Evolutionary conservation across 2,888 invertebrate genomes (phyloP).

Genomic region (Blastobasis lacticolella): DNA sequence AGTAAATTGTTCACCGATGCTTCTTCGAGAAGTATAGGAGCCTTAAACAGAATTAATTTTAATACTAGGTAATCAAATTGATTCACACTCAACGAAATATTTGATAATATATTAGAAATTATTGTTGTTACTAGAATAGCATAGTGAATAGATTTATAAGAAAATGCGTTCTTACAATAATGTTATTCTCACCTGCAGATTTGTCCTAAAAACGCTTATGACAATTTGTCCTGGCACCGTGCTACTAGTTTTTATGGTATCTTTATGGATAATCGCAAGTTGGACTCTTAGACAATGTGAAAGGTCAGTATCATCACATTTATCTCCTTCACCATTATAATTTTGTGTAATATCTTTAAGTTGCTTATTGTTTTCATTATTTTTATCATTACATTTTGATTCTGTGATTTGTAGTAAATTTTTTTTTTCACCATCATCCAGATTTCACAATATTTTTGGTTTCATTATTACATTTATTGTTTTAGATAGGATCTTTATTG

Average conservation of each 20-base stretch:
- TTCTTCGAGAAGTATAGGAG: constrained; percentile 97
- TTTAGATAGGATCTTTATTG: constrained; percentile 27
- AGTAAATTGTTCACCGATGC: constrained; percentile 99
- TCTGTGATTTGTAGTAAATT: no score
- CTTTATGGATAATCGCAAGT: constrained; percentile 99
- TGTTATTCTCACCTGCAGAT: constrained; percentile 60
- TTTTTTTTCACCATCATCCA: neutral
- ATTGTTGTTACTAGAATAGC: no score
- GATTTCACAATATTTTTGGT: neutral
- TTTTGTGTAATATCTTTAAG: neutral
- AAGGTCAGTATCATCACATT: constrained; percentile 80
- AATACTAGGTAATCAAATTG: constrained; percentile 90
- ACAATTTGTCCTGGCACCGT: constrained; percentile 99
- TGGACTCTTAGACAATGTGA: constrained; percentile 99
- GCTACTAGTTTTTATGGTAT: constrained; percentile 98
- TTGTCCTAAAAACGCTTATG: constrained; percentile 98
- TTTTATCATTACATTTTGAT: no score
- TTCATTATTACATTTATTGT: constrained; percentile 15
- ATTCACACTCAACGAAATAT: neutral
- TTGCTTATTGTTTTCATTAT: neutral
- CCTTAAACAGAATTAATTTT: constrained; percentile 98
- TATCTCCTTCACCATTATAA: constrained; percentile 1
- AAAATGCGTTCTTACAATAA: neutral
- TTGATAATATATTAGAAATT: no score
- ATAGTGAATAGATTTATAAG: no score